Base-by-base conservation (phyloP, 1,140 invertebrate genomes). In the Atta cephalotes region DNA sequence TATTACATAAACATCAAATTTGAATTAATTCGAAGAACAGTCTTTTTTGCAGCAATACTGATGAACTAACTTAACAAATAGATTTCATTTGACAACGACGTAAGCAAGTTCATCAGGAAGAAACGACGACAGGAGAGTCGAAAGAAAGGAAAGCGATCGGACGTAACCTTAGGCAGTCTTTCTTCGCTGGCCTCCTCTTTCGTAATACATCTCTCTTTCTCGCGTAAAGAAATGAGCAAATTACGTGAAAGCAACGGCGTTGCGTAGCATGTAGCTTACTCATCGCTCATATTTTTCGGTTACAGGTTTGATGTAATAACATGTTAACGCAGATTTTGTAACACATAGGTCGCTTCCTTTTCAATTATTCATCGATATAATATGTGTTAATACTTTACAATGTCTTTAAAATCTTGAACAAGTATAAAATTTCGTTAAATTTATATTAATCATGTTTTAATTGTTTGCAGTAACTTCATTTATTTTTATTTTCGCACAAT, bases 131-230 rank as follows among this genome's bases (percentile, higher is more conserved):
- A n/a, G 45, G 80, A 84, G 70, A 84, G 56, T 49, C 14, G 68
- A 84, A 84, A 84, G 80, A 84, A 84, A 84, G 70, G 80, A 84
- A 84, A 84, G 80, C 39, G 80, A 84, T 84, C 70, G 51, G 80
- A 84, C 80, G 56, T 84, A 84, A 84, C 80, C 80, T 74, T 84
- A 84, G 70, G 70, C 80, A 28, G 80, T 85, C 84, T 85, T 66
- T 70, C 80, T 84, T 86, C 49, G 70, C 21, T 51, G 58, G 49
- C 12, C 72, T 60, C 39, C 45, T 85, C 31, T 68, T 60, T 87
- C 70, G 66, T 60, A 70, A 76, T 87, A 35, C 45, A 14, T 66
- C 62, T 87, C 39, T 74, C 49, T 84, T 49, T 63, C 51, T 72
- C 28, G 56, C 68, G 31, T 62, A 76, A 63, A 87, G 74, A 87